Evolutionary conservation across 2,797 vertebrate genomes (phyloP), one percentile per base, ranked within the genome.

Genomic region (Halcyon badia): DNA sequence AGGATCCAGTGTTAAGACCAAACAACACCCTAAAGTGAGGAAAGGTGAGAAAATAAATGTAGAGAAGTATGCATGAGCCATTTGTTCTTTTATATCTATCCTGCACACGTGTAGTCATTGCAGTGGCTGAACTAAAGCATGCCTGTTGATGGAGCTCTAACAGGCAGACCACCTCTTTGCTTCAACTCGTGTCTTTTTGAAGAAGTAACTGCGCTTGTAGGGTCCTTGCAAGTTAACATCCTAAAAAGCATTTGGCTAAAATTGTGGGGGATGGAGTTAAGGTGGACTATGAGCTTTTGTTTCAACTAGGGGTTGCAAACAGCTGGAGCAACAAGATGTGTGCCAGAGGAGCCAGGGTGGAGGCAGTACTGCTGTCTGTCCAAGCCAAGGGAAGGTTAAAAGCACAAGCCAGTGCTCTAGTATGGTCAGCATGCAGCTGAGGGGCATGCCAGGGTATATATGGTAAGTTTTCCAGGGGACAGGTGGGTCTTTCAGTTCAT

Each of bases 401-500:
- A 91, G 42, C 79, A 31, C 48, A 61, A 65, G 21, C 37, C 64
- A 49, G 18, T 71, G 35, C n/a, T 85, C n/a, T 79, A 6, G 20
- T 31, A 8, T 44, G 18, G 19, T 52, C 41, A 66, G 37, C 37
- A 48, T 64, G n/a, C 44, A 65, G 60, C 57, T 91, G 52, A 85
- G 71, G 62, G 64, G 37, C 17, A 8, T 75, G 30, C 20, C 13
- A 51, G 11, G 5, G 37, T 83, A 33, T 64, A 35, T 37, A 7
- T 37, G 48, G 2, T 52, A 44, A 85, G 15, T 95, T 78, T 96
- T 89, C 44, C 68, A 94, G 81, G 39, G 16, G 24, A 48, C 69
- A 68, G 73, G 15, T 94, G 44, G 49, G 39, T 91, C 83, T 87
- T 87, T 81, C 72, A 83, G 84, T 97, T 97, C 71, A 35, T 2